Evolutionary conservation across 2,888 invertebrate species (phyloP).

Genomic region (Bombylius discolor): DNA sequence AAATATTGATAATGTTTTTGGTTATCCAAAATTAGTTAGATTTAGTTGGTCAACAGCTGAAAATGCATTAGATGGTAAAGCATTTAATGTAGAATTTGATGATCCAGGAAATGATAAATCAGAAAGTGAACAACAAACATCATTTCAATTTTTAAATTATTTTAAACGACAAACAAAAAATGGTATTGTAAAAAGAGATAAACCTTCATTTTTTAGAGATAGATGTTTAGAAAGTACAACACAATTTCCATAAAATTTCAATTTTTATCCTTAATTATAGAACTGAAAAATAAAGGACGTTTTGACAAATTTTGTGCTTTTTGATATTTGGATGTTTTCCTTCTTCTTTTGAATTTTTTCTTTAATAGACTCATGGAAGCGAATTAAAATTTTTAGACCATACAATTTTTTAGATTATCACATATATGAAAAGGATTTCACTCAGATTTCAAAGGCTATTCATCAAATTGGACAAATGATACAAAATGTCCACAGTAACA

Average conservation of each 20-base stretch:
- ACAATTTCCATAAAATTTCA: slow-evolving; percentile 25
- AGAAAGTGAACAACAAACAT: slow-evolving; percentile 25
- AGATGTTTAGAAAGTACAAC: slow-evolving; percentile 45
- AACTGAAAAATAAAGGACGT: too few species aligned
- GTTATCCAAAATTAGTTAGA: slow-evolving; percentile 84
- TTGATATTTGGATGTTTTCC: too few species aligned
- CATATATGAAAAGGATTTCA: too few species aligned
- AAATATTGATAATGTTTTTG: slow-evolving; percentile 80
- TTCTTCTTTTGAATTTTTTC: too few species aligned
- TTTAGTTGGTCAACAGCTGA: slow-evolving; percentile 97
- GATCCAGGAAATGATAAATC: slow-evolving; percentile 34
- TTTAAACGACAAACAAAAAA: slow-evolving; percentile 21
- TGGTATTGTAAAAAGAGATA: slow-evolving; percentile 37
- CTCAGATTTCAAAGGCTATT: too few species aligned
- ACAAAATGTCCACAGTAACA: too few species aligned
- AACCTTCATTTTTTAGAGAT: slow-evolving; percentile 55
- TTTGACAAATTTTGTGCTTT: too few species aligned
- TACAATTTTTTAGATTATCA: too few species aligned
- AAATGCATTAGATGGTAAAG: slow-evolving; percentile 59
- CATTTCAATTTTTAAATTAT: background rate
- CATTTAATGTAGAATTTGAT: slow-evolving; percentile 58
- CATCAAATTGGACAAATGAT: too few species aligned
- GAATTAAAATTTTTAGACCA: too few species aligned
- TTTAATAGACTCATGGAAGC: too few species aligned
- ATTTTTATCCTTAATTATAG: too few species aligned